Evolutionary conservation across 2,113 vertebrate genomes (phyloP).

Genomic region (Urocynchramus pylzowi): DNA sequence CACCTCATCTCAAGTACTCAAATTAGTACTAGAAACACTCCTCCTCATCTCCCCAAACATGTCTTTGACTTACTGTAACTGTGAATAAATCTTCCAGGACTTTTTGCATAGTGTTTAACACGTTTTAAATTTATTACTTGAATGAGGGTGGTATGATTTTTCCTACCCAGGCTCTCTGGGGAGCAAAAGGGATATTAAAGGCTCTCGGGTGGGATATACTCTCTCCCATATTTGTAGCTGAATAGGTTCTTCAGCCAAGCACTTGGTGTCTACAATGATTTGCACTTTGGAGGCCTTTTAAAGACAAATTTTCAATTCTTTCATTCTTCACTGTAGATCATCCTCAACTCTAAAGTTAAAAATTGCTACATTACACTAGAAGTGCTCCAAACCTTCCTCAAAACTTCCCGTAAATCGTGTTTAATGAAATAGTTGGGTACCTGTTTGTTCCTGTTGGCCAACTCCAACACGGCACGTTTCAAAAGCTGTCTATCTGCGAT

Average conservation of each 20-base stretch:
- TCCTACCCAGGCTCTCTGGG: not conserved
- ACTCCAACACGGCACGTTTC: fast-evolving
- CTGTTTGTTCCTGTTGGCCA: not conserved
- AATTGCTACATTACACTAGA: not conserved
- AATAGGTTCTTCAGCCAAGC: not conserved
- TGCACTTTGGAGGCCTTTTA: not conserved
- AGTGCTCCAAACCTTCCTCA: not conserved
- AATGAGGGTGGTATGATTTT: not conserved
- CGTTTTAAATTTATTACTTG: not conserved
- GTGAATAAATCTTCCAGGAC: not conserved
- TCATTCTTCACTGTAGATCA: not conserved
- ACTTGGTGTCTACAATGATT: not conserved
- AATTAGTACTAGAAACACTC: not conserved
- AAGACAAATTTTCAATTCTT: not conserved
- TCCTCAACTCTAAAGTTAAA: not conserved
- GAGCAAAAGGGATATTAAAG: not conserved
- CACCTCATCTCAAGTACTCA: not conserved
- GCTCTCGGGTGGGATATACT: not conserved
- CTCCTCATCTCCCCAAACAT: not conserved
- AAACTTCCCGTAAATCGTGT: not conserved
- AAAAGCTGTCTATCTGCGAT: not conserved
- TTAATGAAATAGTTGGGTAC: not conserved
- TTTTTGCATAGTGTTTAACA: not conserved
- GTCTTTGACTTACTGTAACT: not conserved
- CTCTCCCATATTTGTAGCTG: not conserved